Evolutionary conservation across 1,140 invertebrate species (phyloP), one percentile per base, ranked within the genome.

Genomic region (Hormaphis cornu): DNA sequence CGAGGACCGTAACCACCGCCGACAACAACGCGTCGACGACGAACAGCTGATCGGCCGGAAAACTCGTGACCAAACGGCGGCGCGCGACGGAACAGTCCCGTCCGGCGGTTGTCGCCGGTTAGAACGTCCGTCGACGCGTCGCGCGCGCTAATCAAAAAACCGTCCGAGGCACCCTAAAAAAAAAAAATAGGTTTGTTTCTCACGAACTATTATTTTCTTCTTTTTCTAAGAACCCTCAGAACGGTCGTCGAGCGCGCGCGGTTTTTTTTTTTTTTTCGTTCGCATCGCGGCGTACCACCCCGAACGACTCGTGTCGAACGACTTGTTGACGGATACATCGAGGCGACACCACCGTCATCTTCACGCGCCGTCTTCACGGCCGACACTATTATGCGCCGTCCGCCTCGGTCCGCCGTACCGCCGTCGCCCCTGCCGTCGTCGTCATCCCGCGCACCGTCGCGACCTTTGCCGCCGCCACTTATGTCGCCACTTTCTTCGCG

Each of bases 1-100:
- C 56, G 26, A 61, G 35, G 26, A 40, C 22, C 58, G 10, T 40
- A 59, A 59, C 53, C 37, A 26, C 12, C 26, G 37, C n/a, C 59
- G 59, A 9, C 40, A 12, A n/a, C 42, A 28, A 56, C 12, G 18
- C 14, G n/a, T 5, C 14, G 20, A 3, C 4, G 20, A 4, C 14
- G 46, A 50, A 66, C 61, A 66, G 61, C 61, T 66, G 61, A 66
- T 66, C 61, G 26, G 61, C 44, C 61, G 61, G 61, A 66, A 66
- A 66, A 66, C 61, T 66, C 61, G 61, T 66, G 61, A 66, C 61
- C 42, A 50, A 66, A 46, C 44, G 44, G 44, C 35, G 22, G 14
- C 40, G 3, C 24, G 14, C 26, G 2, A 7, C 28, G 33, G 61
- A 35, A 28, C 16, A 66, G 44, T 42, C 26, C 37, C 40, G 58